These are phyloP conservation scores for Delphinus delphis DNA, from an alignment of 2,113 vertebrate genomes.

Conservation along the genomic window DNA sequence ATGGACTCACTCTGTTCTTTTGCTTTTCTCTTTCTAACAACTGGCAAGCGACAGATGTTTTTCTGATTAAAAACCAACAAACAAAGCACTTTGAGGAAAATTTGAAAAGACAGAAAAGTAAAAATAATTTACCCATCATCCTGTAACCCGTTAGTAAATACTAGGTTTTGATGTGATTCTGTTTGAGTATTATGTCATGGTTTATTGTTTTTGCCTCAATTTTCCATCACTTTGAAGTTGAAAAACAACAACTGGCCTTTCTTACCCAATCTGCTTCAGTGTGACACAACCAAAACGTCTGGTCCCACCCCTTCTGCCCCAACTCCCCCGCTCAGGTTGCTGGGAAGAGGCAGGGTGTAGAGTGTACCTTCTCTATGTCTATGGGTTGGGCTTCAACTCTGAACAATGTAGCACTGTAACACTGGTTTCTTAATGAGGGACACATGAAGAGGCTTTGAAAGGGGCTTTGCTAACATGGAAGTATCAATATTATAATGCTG, in stretches of 20 bases:
- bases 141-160: neutral
- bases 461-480: neutral
- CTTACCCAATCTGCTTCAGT: neutral
- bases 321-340: no score
- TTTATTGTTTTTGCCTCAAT: neutral
- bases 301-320: neutral
- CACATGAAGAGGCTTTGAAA: neutral
- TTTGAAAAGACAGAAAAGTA: neutral
- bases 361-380: neutral
- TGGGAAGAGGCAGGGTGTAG: neutral
- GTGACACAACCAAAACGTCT: neutral
- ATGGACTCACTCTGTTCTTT: neutral
- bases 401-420: neutral
- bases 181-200: neutral
- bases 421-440: neutral
- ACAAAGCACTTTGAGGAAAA: neutral
- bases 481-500: neutral
- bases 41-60: neutral
- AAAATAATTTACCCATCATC: neutral
- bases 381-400: neutral
- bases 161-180: neutral
- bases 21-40: neutral
- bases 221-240: neutral
- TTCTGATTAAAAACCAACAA: conserved; percentile 25
- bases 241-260: neutral